Conservation (phyloP, 2,888 invertebrate genomes). For the Ornithoptera alexandrae region DNA sequence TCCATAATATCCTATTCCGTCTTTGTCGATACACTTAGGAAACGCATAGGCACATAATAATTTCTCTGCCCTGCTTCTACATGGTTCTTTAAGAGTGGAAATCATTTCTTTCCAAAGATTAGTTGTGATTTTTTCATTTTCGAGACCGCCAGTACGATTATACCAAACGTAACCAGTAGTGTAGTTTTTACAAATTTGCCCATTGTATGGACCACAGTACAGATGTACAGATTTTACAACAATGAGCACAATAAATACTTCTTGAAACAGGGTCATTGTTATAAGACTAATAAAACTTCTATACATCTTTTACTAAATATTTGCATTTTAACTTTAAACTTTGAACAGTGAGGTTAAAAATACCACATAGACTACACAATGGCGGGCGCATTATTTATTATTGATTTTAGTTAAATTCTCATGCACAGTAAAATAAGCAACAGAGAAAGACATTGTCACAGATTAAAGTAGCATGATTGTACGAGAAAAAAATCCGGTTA, state of each 20-base stretch:
- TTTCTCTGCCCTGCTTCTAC: slow-evolving; percentile 93
- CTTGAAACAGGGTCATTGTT: slow-evolving; percentile 61
- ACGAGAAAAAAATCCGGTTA: background rate
- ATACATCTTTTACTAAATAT: slow-evolving; percentile 51
- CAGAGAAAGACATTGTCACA: slow-evolving; percentile 20
- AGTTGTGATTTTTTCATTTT: slow-evolving; percentile 91
- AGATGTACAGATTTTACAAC: slow-evolving; percentile 78
- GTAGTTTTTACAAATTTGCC: slow-evolving; percentile 87
- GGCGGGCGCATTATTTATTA: slow-evolving; percentile 71
- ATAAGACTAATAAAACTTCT: slow-evolving; percentile 52
- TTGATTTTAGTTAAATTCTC: slow-evolving; percentile 63
- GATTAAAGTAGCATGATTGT: background rate
- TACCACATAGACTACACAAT: slow-evolving; percentile 61
- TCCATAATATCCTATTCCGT: slow-evolving; percentile 82
- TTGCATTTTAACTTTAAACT: slow-evolving; percentile 61
- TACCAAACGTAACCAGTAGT: slow-evolving; percentile 88
- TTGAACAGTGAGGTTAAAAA: slow-evolving; percentile 47
- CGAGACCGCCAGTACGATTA: slow-evolving; percentile 85
- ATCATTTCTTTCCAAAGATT: slow-evolving; percentile 94
- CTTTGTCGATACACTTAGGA: slow-evolving; percentile 88
- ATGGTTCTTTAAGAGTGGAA: slow-evolving; percentile 87
- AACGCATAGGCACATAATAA: slow-evolving; percentile 95
- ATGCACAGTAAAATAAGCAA: slow-evolving; percentile 28
- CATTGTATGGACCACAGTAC: slow-evolving; percentile 93
- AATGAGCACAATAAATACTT: slow-evolving; percentile 61